These are phyloP conservation scores for Callinectes sapidus DNA, from an alignment of 2,888 invertebrate species.

Conservation along the genomic window DNA sequence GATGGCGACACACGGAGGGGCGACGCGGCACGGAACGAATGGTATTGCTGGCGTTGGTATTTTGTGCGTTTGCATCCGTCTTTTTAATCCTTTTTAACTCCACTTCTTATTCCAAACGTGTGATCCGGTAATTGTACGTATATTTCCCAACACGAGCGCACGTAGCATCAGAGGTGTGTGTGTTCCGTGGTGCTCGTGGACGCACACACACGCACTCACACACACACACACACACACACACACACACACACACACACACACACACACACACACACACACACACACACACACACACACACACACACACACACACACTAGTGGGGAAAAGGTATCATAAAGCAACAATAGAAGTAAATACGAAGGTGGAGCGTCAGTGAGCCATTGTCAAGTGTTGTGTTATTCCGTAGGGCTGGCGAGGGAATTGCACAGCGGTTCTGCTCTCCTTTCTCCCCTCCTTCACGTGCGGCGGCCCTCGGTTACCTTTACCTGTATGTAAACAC, in stretches of 20 bases:
- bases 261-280: too few relatives aligned
- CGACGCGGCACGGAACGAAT: background rate
- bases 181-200: background rate
- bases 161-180: background rate
- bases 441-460: background rate
- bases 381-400: conserved; percentile 5
- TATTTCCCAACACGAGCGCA: background rate
- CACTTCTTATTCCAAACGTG: background rate
- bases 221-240: too few relatives aligned
- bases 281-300: too few relatives aligned
- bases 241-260: too few relatives aligned
- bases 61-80: background rate
- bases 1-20: background rate
- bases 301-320: too few relatives aligned
- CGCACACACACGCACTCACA: background rate
- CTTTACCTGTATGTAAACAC: background rate
- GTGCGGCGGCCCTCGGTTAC: background rate
- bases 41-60: background rate
- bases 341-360: background rate
- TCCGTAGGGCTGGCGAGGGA: background rate
- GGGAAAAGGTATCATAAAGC: background rate
- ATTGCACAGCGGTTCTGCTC: background rate
- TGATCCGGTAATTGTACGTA: background rate
- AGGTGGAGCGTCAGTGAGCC: background rate
- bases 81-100: background rate